Conservation (phyloP, 2,797 vertebrate species). For the Gallinago solitaria region DNA sequence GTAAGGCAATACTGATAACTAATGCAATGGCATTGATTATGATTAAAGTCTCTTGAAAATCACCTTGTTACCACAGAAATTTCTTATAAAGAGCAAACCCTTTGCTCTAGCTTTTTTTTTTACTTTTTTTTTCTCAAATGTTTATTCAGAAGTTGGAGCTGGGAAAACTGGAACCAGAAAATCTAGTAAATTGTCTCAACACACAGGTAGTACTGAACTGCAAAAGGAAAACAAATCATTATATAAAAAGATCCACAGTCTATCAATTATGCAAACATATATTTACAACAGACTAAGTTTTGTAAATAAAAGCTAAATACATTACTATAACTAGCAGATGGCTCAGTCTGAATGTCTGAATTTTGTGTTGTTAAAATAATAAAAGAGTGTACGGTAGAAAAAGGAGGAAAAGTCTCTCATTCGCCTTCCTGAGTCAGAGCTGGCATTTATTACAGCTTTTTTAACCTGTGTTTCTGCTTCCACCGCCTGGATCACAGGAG, state of each 20-base stretch:
- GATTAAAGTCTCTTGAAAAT: neutral
- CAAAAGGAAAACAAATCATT: neutral
- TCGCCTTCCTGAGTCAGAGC: neutral
- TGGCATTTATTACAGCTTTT: neutral
- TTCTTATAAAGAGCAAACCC: neutral
- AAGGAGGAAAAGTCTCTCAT: neutral
- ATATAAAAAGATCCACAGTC: neutral
- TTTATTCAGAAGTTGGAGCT: neutral
- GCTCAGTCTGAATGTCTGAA: neutral
- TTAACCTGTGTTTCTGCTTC: neutral
- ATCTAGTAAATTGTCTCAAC: neutral
- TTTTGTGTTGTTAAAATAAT: neutral
- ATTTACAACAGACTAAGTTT: neutral
- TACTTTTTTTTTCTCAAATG: neutral
- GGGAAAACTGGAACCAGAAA: slow-evolving; percentile 2
- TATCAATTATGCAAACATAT: slow-evolving; percentile 29
- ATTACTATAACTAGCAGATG: slow-evolving; percentile 26
- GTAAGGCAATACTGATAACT: neutral
- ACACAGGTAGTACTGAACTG: neutral
- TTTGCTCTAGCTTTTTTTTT: neutral
- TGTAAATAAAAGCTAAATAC: slow-evolving; percentile 33
- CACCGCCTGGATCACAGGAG: neutral
- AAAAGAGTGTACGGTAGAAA: neutral
- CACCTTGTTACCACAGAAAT: neutral
- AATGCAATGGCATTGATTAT: neutral